These are phyloP conservation scores for Donacobius atricapilla DNA, from an alignment of 2,113 vertebrate species.

Conservation along the genomic window DNA sequence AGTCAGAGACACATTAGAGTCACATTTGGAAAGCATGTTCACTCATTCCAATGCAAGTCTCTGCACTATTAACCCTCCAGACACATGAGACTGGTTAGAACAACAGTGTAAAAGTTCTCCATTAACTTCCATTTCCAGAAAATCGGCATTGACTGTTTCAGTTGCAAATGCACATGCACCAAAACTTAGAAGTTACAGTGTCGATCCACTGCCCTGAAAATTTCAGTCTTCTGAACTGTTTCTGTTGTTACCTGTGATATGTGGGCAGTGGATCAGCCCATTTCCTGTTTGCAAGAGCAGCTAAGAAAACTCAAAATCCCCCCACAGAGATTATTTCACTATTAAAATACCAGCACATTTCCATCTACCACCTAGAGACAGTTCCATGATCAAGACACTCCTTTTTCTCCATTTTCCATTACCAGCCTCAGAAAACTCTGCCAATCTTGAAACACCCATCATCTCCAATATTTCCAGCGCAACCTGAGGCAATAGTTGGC, in stretches of 20 bases:
- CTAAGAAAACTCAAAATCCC: not conserved
- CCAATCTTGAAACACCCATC: not conserved
- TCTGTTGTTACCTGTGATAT: not conserved
- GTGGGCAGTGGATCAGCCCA: not conserved
- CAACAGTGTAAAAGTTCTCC: not conserved
- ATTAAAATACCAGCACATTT: not conserved
- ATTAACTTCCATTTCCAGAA: not conserved
- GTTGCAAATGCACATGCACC: not conserved
- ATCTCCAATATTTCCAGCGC: not conserved
- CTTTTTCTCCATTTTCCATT: not conserved
- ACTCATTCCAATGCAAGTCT: not conserved
- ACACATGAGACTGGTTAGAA: not conserved
- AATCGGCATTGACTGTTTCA: not conserved
- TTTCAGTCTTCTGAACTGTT: not conserved
- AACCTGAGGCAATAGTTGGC: not conserved
- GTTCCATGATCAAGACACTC: not conserved
- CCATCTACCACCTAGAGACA: not conserved
- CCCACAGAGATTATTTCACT: not conserved
- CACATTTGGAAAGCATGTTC: not conserved
- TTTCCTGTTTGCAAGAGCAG: not conserved
- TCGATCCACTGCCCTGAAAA: not conserved
- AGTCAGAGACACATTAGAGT: not conserved
- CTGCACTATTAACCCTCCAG: not conserved
- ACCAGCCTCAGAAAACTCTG: not conserved
- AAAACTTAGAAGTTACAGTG: not conserved